Evolutionary conservation across 2,113 vertebrate genomes (phyloP).

Genomic region (Cranoglanis bouderius): DNA sequence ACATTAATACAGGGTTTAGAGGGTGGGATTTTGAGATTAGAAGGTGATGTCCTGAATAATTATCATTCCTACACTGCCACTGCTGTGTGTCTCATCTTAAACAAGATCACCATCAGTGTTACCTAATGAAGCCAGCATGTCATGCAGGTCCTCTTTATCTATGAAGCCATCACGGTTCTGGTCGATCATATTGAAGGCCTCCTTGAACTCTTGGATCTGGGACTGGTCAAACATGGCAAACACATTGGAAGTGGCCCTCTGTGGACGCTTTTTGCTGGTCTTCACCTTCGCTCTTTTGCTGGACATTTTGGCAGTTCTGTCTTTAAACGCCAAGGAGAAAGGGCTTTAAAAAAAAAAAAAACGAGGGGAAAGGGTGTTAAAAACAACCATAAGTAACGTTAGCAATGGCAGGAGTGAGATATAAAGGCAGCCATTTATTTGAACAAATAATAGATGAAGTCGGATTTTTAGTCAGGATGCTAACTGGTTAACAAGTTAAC

Average conservation of each 20-base stretch:
- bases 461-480: background rate
- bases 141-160: constrained; percentile 45
- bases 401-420: background rate
- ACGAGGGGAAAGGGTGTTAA: background rate
- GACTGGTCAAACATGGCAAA: constrained; percentile 78
- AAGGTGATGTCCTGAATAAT: background rate
- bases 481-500: background rate
- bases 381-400: background rate
- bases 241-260: constrained; percentile 84
- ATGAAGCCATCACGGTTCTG: constrained; percentile 46
- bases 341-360: background rate
- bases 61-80: background rate
- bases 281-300: constrained; percentile 85
- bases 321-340: background rate
- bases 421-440: background rate
- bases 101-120: background rate
- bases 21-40: background rate
- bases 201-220: constrained; percentile 47
- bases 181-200: constrained; percentile 48
- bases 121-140: constrained; percentile 49
- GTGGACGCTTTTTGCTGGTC: constrained; percentile 85
- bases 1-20: background rate
- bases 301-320: constrained; percentile 73
- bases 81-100: too few relatives aligned
- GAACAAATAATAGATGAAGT: background rate